phyloP scores from a whole-genome alignment of 1,140 invertebrate genomes.

The Trichoplusia ni region DNA sequence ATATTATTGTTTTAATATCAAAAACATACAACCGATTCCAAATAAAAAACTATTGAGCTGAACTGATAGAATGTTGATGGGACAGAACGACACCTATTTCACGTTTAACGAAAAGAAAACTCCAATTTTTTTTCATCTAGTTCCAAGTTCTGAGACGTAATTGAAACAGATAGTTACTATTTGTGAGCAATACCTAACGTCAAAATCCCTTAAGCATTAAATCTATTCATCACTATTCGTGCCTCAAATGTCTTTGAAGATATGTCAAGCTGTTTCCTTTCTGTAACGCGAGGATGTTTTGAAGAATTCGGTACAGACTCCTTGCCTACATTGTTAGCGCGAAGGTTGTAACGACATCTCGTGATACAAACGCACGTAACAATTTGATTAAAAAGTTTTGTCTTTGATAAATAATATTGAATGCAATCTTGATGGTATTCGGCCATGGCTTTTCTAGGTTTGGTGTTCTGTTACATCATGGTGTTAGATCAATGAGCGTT shows the following conservation, averaged over 20 bases:
- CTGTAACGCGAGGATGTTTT: not conserved
- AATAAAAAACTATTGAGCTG: no score
- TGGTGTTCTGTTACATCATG: conserved; percentile 52
- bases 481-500: conserved; percentile 48
- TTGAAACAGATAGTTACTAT: no score
- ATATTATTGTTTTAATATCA: no score
- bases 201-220: no score
- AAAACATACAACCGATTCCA: no score
- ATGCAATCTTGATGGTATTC: conserved; percentile 68
- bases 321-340: conserved; percentile 34
- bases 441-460: conserved; percentile 62
- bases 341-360: conserved; percentile 50
- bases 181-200: no score
- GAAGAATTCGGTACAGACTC: not conserved
- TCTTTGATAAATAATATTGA: conserved; percentile 61
- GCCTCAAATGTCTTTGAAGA: not conserved
- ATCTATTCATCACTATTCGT: no score
- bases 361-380: conserved; percentile 40
- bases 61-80: no score
- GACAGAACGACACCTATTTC: no score
- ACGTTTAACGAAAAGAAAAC: no score
- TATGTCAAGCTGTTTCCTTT: not conserved
- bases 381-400: conserved; percentile 54
- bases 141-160: no score
- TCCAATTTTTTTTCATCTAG: no score